These are phyloP conservation scores for Ascidia mentula DNA, from an alignment of 23 tunicate genomes.

Conservation along the genomic window DNA sequence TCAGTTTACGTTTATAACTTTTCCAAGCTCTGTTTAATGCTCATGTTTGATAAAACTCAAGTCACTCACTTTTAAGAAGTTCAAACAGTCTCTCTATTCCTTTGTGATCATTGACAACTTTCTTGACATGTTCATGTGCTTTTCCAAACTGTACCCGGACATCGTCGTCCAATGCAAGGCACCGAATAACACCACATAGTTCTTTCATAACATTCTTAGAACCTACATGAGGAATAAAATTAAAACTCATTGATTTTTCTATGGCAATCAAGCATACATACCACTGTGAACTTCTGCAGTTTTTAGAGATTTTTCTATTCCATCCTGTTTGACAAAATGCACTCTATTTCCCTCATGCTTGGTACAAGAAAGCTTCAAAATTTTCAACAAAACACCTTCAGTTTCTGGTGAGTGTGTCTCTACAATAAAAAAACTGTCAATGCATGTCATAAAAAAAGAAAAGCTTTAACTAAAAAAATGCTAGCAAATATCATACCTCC, in stretches of 20 bases:
- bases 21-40: not conserved
- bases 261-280: too few species aligned
- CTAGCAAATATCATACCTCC: too few species aligned
- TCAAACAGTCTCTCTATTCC: constrained; percentile 67
- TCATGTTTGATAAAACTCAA: not conserved
- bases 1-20: not conserved
- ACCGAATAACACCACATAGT: constrained; percentile 62
- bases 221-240: not conserved
- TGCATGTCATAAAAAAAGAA: too few species aligned
- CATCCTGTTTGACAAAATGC: constrained; percentile 40
- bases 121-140: constrained; percentile 80
- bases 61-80: constrained; percentile 38
- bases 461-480: too few species aligned
- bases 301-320: constrained; percentile 34
- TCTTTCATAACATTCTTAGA: constrained; percentile 25
- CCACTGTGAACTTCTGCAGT: constrained; percentile 53
- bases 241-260: not conserved
- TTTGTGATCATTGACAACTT: constrained; percentile 57
- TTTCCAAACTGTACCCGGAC: constrained; percentile 82
- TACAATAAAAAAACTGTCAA: not conserved
- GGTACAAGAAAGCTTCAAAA: constrained; percentile 28
- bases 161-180: constrained; percentile 77
- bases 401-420: not conserved
- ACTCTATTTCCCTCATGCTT: constrained; percentile 64
- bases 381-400: not conserved